phyloP scores from a whole-genome alignment of 1,140 invertebrate species.

The Charaxes varanes region DNA sequence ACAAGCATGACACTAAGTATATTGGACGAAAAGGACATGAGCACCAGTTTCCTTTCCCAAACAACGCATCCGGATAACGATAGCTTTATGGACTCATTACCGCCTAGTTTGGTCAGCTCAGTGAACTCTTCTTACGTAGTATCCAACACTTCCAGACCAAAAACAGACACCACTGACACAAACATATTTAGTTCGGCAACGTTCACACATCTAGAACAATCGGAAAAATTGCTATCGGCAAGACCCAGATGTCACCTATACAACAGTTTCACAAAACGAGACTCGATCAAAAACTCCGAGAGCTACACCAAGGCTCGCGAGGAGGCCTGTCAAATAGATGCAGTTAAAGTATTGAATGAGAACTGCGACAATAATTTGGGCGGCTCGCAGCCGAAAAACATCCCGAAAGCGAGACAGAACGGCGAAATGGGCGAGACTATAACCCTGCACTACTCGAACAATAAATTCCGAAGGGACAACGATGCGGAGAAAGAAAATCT shows the following conservation, averaged over 20 bases:
- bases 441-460: constrained; percentile 56
- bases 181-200: constrained; percentile 70
- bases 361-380: constrained; percentile 45
- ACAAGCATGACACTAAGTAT: constrained; percentile 71
- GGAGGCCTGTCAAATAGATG: constrained; percentile 58
- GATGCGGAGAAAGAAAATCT: constrained; percentile 61
- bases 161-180: constrained; percentile 45
- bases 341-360: constrained; percentile 52
- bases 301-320: constrained; percentile 61
- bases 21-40: constrained; percentile 72
- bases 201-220: constrained; percentile 64
- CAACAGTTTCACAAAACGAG: constrained; percentile 54
- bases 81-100: constrained; percentile 63
- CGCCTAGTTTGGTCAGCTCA: constrained; percentile 61
- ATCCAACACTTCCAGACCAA: constrained; percentile 46
- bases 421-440: constrained; percentile 57
- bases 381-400: constrained; percentile 22
- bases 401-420: constrained; percentile 37
- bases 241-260: constrained; percentile 48
- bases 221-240: constrained; percentile 49
- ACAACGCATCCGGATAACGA: constrained; percentile 68
- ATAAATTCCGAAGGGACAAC: constrained; percentile 43
- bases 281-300: constrained; percentile 47
- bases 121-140: constrained; percentile 63
- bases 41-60: constrained; percentile 69